Percentiles rank a stretch among this genome's conserved stretches.
Conservation (phyloP, 2,797 vertebrate species). For the Serranus cabrilla region DNA sequence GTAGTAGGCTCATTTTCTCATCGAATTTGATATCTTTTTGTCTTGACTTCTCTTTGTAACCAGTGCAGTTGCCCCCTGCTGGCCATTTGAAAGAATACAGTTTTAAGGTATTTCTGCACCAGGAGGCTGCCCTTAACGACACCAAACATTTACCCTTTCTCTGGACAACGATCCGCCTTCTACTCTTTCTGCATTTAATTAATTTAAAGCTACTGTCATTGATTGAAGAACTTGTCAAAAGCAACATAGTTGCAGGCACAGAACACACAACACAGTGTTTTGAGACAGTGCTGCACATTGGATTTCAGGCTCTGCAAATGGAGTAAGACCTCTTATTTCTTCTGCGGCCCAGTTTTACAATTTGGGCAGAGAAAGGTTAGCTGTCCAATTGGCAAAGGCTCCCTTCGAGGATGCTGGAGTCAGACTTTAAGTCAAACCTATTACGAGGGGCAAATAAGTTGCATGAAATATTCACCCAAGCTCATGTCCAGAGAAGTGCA, state of each 20-base stretch:
- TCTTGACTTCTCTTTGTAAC: too few relatives aligned
- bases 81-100: too few relatives aligned
- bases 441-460: slow-evolving; percentile 77
- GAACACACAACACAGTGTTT: slow-evolving; percentile 8
- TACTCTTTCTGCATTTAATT: too few relatives aligned
- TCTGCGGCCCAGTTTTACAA: slow-evolving; percentile 26
- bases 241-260: not conserved
- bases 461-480: slow-evolving; percentile 80
- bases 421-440: slow-evolving; percentile 69
- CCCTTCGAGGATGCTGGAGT: slow-evolving; percentile 35
- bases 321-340: slow-evolving; percentile 41
- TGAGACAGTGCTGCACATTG: slow-evolving; percentile 7
- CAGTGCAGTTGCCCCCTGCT: too few relatives aligned
- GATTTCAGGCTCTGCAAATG: slow-evolving; percentile 22
- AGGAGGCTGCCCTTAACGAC: too few relatives aligned
- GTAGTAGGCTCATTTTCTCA: too few relatives aligned
- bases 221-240: not conserved
- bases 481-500: slow-evolving; percentile 60
- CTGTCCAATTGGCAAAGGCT: slow-evolving; percentile 44
- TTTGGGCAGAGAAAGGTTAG: slow-evolving; percentile 36
- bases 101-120: too few relatives aligned
- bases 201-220: too few relatives aligned
- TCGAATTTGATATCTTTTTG: too few relatives aligned
- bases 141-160: too few relatives aligned
- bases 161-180: too few relatives aligned